Evolutionary conservation across 2,888 invertebrate species (phyloP).

Genomic region (Eucera pruinosa): DNA sequence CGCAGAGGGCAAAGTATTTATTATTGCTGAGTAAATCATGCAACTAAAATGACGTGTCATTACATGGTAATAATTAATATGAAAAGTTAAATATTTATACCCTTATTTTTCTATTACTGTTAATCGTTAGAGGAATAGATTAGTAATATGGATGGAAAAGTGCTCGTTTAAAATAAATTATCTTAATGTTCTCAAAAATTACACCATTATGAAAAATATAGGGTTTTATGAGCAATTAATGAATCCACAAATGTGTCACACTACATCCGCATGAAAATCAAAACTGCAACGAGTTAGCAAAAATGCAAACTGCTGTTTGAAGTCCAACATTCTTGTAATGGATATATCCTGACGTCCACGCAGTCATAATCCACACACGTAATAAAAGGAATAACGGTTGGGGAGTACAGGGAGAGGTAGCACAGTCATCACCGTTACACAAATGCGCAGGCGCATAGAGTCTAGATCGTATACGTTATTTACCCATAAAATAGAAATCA

Average conservation of each 20-base stretch:
- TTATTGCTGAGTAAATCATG: constrained; percentile 31
- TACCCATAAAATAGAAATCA: constrained; percentile 46
- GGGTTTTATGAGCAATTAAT: background rate
- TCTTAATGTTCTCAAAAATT: background rate
- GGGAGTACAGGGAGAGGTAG: constrained; percentile 63
- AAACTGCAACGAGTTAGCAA: constrained; percentile 58
- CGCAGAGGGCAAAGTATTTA: constrained; percentile 27
- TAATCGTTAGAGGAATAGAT: background rate
- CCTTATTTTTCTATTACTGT: background rate
- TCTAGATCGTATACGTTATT: constrained; percentile 45
- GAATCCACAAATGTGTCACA: constrained; percentile 13
- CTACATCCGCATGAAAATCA: constrained; percentile 56
- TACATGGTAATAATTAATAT: constrained; percentile 39
- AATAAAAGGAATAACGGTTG: constrained; percentile 69
- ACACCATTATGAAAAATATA: background rate
- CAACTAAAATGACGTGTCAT: constrained; percentile 37
- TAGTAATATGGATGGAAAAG: background rate
- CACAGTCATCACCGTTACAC: constrained; percentile 71
- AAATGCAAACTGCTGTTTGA: constrained; percentile 65
- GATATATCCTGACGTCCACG: constrained; percentile 68
- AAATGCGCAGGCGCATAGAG: constrained; percentile 55
- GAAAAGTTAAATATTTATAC: no score
- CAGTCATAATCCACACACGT: constrained; percentile 68
- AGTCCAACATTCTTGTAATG: constrained; percentile 71
- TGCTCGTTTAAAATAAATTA: background rate